These are phyloP conservation scores for Amphiprion ocellaris DNA, from an alignment of 2,113 vertebrate species.

Conservation along the genomic window DNA sequence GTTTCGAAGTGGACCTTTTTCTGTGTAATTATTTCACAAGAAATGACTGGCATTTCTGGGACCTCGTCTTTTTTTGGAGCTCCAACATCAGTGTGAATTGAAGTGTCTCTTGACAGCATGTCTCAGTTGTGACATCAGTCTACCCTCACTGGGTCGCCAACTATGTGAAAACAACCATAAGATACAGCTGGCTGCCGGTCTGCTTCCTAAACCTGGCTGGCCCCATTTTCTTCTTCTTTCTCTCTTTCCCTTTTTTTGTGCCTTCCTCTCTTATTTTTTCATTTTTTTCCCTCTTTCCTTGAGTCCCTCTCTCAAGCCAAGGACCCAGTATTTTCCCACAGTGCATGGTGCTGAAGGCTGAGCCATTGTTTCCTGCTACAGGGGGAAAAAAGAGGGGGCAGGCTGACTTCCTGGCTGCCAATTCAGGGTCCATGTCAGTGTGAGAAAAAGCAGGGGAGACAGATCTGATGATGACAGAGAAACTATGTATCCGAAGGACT, in stretches of 20 bases:
- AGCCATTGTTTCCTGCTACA: slow-evolving; percentile 72
- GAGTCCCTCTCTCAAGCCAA: slow-evolving; percentile 48
- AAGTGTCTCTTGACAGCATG: slow-evolving; percentile 41
- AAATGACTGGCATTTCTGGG: slow-evolving; percentile 27
- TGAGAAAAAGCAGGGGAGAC: slow-evolving; percentile 59
- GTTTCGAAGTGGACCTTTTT: slow-evolving; percentile 21
- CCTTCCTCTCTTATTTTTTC: neutral
- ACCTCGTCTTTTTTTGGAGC: slow-evolving; percentile 13
- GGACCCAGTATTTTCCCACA: slow-evolving; percentile 73
- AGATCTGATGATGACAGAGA: slow-evolving; percentile 44
- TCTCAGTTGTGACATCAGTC: slow-evolving; percentile 54
- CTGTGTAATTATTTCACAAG: slow-evolving; percentile 23
- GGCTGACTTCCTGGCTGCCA: slow-evolving; percentile 75
- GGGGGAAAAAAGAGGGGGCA: slow-evolving; percentile 10
- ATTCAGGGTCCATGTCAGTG: slow-evolving; percentile 50
- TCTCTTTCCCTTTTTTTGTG: slow-evolving; percentile 12
- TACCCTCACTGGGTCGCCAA: slow-evolving; percentile 19
- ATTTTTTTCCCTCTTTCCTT: slow-evolving; percentile 42
- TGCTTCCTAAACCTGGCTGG: slow-evolving; percentile 47
- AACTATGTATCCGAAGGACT: slow-evolving; percentile 15
- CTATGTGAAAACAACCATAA: slow-evolving; percentile 39
- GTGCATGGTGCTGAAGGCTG: slow-evolving; percentile 50
- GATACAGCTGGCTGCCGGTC: slow-evolving; percentile 61
- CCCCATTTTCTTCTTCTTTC: slow-evolving; percentile 43
- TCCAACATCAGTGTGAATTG: slow-evolving; percentile 8